These are phyloP conservation scores for Empis livida DNA, from an alignment of 2,888 invertebrate species.

Conservation along the genomic window DNA sequence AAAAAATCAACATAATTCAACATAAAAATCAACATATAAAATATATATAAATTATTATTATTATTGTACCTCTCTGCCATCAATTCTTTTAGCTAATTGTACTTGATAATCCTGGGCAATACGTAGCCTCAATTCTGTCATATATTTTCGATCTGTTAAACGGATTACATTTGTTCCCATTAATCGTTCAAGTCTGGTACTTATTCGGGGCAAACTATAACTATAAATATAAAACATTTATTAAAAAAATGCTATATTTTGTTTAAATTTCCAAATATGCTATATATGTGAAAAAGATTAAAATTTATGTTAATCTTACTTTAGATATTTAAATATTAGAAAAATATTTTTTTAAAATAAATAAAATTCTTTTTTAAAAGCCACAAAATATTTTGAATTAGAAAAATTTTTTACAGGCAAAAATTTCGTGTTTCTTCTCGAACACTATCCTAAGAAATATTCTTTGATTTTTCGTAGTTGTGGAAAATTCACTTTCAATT, in stretches of 20 bases:
- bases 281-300: background rate
- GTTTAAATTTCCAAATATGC: background rate
- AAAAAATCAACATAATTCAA: no score
- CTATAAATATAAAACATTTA: no score
- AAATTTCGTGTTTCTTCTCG: constrained; percentile 9
- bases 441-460: constrained; percentile 8
- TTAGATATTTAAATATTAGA: no score
- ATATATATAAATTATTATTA: constrained; percentile 11
- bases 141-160: constrained; percentile 49
- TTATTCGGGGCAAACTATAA: constrained; percentile 35
- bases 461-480: no score
- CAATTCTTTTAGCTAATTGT: constrained; percentile 43
- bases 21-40: no score
- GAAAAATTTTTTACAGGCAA: no score
- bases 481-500: no score
- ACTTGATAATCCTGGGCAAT: constrained; percentile 47
- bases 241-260: no score
- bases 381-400: no score
- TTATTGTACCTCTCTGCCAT: constrained; percentile 44
- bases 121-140: constrained; percentile 44
- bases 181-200: constrained; percentile 31
- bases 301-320: no score
- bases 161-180: constrained; percentile 44
- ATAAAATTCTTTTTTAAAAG: no score
- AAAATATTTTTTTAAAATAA: no score